A percentile compares a stretch with the other conserved stretches of the same genome.
phyloP scores from a whole-genome alignment of 1,140 invertebrate species.

The Caenorhabditis tropicalis region DNA sequence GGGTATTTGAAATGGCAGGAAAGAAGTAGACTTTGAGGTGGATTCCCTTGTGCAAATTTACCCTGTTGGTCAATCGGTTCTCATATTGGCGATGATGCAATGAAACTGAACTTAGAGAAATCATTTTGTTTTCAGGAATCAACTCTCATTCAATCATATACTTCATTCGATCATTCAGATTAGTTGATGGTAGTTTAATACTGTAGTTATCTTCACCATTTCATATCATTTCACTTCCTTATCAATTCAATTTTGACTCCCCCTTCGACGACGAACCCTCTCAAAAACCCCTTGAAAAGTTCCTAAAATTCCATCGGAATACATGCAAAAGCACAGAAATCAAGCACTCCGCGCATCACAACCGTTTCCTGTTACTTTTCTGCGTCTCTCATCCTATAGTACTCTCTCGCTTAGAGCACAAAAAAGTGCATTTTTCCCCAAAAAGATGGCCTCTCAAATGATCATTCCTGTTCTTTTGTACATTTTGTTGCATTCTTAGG shows the following conservation, averaged over 20 bases:
- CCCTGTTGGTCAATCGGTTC: not conserved
- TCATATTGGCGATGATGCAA: not conserved
- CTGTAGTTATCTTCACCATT: too few species aligned
- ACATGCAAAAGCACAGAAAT: constrained; percentile 45
- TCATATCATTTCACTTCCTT: not conserved
- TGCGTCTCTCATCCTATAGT: not conserved
- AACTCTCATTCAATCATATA: too few species aligned
- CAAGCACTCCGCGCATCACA: not conserved
- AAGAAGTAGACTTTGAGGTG: not conserved
- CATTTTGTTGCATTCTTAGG: not conserved
- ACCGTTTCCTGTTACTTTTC: constrained; percentile 35
- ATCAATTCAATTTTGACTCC: not conserved
- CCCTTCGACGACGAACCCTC: not conserved
- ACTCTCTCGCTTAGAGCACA: constrained; percentile 23
- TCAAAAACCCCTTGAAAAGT: constrained; percentile 18
- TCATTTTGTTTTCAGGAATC: not conserved
- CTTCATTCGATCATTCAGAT: too few species aligned
- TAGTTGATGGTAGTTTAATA: too few species aligned
- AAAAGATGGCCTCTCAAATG: not conserved
- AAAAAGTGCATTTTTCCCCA: constrained; percentile 7
- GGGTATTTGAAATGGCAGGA: not conserved
- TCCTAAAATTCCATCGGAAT: constrained; percentile 38
- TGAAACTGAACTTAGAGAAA: not conserved
- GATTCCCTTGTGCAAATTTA: not conserved
- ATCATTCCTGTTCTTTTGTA: not conserved